A percentile compares a stretch with the other conserved stretches of the same genome.
phyloP scores from a whole-genome alignment of 2,797 vertebrate species.

The Masticophis lateralis region DNA sequence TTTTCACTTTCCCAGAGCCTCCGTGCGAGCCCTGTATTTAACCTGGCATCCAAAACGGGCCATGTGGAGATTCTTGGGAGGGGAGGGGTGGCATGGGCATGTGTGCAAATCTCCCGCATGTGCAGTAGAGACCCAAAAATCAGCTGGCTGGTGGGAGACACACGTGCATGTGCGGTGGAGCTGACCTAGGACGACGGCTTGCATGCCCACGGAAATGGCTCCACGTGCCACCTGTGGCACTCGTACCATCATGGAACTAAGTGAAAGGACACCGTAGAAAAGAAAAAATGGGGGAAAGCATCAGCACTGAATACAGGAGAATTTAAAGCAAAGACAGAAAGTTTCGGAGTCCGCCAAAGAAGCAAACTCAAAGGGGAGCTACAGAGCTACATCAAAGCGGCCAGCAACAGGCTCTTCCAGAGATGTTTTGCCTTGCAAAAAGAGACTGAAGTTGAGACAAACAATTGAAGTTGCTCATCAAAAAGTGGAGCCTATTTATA shows the following conservation, averaged over 20 bases:
- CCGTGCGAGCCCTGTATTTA: too few species aligned
- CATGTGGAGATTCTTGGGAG: too few species aligned
- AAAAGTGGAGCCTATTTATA: not conserved
- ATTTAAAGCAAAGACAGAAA: not conserved
- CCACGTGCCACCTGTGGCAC: too few species aligned
- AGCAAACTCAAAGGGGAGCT: not conserved
- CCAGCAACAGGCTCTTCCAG: not conserved
- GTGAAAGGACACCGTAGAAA: not conserved
- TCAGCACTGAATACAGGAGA: not conserved
- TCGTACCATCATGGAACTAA: not conserved
- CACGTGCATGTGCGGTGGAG: too few species aligned
- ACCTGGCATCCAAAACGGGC: too few species aligned
- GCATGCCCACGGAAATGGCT: too few species aligned
- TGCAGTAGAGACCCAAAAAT: too few species aligned
- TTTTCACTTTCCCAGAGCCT: too few species aligned
- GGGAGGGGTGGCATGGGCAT: too few species aligned
- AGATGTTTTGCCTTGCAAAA: not conserved
- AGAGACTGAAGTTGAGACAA: not conserved
- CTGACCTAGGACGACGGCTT: too few species aligned
- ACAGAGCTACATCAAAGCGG: not conserved
- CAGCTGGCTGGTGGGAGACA: too few species aligned
- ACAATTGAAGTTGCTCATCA: not conserved
- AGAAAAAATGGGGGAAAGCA: not conserved
- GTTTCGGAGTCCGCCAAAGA: not conserved
- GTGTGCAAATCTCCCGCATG: too few species aligned